Base-by-base conservation (phyloP, 2,797 vertebrate genomes). In the Chiroxiphia lanceolata region DNA sequence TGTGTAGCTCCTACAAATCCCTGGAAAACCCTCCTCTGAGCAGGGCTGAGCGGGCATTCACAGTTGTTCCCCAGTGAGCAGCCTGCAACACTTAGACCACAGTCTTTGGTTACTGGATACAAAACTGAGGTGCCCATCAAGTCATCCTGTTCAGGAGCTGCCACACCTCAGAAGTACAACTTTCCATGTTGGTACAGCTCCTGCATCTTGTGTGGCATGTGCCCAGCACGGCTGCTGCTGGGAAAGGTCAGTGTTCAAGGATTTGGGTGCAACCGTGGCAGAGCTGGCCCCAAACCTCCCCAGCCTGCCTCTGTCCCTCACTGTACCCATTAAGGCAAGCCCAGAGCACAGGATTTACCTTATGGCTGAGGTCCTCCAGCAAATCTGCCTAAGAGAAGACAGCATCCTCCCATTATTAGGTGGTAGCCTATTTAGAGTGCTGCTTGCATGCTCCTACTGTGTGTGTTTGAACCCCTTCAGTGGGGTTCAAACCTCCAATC, bases 221-320 rank as follows among this genome's bases (percentile, higher is more conserved):
- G 44, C 34, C 59, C 45, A 34, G 36, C 15, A 23, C 0, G 4
- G 68, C 69, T 77, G 27, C 50, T 54, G 31, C 29, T 51, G 42
- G 64, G 34, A n/a, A 76, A 14, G 34, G 26, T 13, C 34, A 26
- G 31, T 8, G 29, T 56, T 40, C 10, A n/a, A 64, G 50, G 50
- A 21, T 86, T 68, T 64, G 81, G 23, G 29, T 42, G 31, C 42
- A 44, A 14, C 27, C 45, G 23, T 0, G 1, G 59, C 53, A 76
- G 56, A 31, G 68, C 33, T 65, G 33, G 26, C 48, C 48, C 13
- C 17, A 71, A 13, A 44, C 42, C 42, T 64, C 20, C 15, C 14
- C 21, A 56, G 2, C 27, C n/a, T 47, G 22, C 34, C 38, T 82
- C 27, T 11, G 6, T 27, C 54, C 22, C 21, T 83, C 0, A 0